These are phyloP conservation scores for Potamilus streckersoni DNA, from an alignment of 1,140 invertebrate species.

Conservation along the genomic window DNA sequence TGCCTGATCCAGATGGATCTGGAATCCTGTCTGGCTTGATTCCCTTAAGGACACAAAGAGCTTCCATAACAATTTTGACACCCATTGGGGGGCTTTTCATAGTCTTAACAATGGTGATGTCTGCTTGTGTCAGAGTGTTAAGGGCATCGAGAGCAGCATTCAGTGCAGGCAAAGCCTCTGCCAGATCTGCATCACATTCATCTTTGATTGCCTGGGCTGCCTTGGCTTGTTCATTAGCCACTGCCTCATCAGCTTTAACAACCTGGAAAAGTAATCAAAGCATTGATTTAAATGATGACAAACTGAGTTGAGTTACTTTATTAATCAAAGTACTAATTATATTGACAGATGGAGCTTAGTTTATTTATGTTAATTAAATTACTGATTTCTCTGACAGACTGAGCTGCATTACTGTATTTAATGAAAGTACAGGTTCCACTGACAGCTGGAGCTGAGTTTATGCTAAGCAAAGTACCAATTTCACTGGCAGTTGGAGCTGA, in stretches of 20 bases:
- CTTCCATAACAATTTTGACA: slow-evolving; percentile 67
- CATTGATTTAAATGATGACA: slow-evolving; percentile 9
- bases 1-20: slow-evolving; percentile 66
- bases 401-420: too few species aligned
- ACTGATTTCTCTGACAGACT: too few species aligned
- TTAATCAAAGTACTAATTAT: too few species aligned
- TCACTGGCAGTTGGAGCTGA: too few species aligned
- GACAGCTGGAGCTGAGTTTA: too few species aligned
- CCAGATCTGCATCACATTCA: slow-evolving; percentile 68
- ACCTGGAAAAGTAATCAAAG: slow-evolving; percentile 41
- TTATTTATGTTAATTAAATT: too few species aligned
- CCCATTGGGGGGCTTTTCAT: slow-evolving; percentile 66
- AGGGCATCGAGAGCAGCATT: slow-evolving; percentile 67
- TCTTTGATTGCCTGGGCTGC: slow-evolving; percentile 67
- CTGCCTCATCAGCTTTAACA: slow-evolving; percentile 68
- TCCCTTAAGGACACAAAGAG: slow-evolving; percentile 66
- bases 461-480: too few species aligned
- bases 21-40: slow-evolving; percentile 66
- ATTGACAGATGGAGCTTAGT: too few species aligned
- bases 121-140: slow-evolving; percentile 66
- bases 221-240: slow-evolving; percentile 68
- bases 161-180: slow-evolving; percentile 66
- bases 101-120: slow-evolving; percentile 67
- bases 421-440: too few species aligned
- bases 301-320: neutral